Percentiles rank a stretch among this genome's conserved stretches.
phyloP scores from a whole-genome alignment of 2,113 vertebrate genomes.

The Eretmochelys imbricata region DNA sequence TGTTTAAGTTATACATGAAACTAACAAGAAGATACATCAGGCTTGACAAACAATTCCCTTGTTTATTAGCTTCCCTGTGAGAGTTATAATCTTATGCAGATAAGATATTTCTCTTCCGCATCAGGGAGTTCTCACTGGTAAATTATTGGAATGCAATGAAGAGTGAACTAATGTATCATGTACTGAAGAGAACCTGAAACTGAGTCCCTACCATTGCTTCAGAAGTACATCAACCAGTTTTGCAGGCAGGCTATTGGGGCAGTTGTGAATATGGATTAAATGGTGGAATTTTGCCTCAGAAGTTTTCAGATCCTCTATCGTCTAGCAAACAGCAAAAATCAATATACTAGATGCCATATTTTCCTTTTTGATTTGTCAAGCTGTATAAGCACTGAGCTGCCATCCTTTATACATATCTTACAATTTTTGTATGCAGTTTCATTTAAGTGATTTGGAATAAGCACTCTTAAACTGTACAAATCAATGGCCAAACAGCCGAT shows the following conservation, averaged over 20 bases:
- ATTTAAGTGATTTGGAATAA: neutral
- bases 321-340: neutral
- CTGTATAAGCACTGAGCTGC: neutral
- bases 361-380: neutral
- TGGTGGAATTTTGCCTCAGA: neutral
- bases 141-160: too few relatives aligned
- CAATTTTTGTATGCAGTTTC: neutral
- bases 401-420: neutral
- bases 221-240: neutral
- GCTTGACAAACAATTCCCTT: neutral
- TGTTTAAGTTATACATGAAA: neutral
- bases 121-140: neutral
- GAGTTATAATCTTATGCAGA: neutral
- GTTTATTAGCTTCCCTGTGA: neutral
- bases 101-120: neutral
- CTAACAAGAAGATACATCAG: neutral
- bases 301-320: neutral
- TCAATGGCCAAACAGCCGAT: neutral
- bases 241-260: neutral
- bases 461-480: neutral
- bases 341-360: neutral
- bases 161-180: neutral
- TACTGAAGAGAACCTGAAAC: neutral
- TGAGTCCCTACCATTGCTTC: neutral
- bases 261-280: neutral